These are phyloP conservation scores for Callyntrura sp. DNA, from an alignment of 2,888 invertebrate genomes.

Conservation along the genomic window DNA sequence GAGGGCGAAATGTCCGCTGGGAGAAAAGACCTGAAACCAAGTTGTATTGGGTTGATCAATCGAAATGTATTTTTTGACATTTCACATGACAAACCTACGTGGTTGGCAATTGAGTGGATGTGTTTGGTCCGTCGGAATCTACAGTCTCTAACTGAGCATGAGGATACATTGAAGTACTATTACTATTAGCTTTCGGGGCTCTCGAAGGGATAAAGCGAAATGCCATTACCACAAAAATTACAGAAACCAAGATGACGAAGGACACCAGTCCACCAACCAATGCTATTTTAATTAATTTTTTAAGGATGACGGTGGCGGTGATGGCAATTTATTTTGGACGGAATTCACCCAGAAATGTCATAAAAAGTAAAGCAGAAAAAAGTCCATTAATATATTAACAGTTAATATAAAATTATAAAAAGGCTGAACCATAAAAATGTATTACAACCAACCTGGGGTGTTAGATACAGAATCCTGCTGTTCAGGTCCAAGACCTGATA, in stretches of 20 bases:
- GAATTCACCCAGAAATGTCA: constrained; percentile 1
- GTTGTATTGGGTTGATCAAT: constrained; percentile 28
- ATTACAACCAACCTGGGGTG: constrained; percentile 30
- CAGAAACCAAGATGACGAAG: constrained; percentile 78
- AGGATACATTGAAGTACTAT: constrained; percentile 70
- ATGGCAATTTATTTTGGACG: neutral
- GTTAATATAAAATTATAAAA: no score
- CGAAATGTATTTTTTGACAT: constrained; percentile 21
- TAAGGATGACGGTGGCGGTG: no score
- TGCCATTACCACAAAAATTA: constrained; percentile 80
- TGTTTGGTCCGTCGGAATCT: constrained; percentile 79
- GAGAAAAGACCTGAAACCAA: no score
- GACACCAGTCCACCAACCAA: constrained; percentile 78
- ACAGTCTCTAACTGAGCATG: constrained; percentile 78
- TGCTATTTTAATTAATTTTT: no score
- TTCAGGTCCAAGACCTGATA: constrained; percentile 74
- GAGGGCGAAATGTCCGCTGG: no score
- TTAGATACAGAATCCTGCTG: constrained; percentile 78
- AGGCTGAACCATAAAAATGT: no score
- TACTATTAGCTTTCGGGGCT: constrained; percentile 79
- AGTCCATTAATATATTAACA: no score
- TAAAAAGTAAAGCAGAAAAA: neutral
- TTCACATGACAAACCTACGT: constrained; percentile 48
- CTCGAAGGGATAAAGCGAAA: constrained; percentile 78
- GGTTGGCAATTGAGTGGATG: constrained; percentile 62